Conservation (phyloP, 2,888 invertebrate genomes). For the Patella pellucida region DNA sequence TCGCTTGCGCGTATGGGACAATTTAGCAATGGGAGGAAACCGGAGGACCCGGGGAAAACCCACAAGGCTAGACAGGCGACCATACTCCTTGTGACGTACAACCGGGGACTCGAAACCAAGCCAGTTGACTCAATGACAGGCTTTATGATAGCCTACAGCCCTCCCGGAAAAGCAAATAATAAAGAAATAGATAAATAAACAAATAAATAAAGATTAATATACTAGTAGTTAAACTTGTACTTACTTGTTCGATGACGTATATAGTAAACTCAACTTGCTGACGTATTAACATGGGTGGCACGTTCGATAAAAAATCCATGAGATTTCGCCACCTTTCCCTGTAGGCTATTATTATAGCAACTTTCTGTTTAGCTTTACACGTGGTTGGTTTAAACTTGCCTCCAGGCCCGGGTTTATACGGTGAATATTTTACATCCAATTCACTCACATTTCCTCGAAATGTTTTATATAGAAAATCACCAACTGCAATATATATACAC, state of each 20-base stretch:
- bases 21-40: too few species aligned
- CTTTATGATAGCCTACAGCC: too few species aligned
- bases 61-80: too few species aligned
- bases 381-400: conserved; percentile 18
- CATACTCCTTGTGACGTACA: too few species aligned
- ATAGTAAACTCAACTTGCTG: conserved; percentile 28
- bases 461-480: neutral
- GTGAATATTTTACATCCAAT: neutral
- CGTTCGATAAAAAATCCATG: conserved; percentile 13
- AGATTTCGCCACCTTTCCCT: conserved; percentile 20
- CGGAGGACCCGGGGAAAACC: too few species aligned
- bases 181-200: too few species aligned
- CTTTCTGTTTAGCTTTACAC: conserved; percentile 16
- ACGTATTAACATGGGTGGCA: conserved; percentile 20
- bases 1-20: too few species aligned
- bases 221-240: neutral
- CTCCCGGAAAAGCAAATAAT: too few species aligned
- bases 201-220: too few species aligned
- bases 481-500: neutral
- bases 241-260: conserved; percentile 27
- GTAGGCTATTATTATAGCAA: conserved; percentile 23
- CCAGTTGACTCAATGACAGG: too few species aligned
- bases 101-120: too few species aligned
- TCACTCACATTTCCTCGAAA: neutral
- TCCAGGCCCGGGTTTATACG: neutral